Conservation (phyloP, 30 jellyfish, hydroid and myxozoan genomes). For the Kudoa iwatai region DNA sequence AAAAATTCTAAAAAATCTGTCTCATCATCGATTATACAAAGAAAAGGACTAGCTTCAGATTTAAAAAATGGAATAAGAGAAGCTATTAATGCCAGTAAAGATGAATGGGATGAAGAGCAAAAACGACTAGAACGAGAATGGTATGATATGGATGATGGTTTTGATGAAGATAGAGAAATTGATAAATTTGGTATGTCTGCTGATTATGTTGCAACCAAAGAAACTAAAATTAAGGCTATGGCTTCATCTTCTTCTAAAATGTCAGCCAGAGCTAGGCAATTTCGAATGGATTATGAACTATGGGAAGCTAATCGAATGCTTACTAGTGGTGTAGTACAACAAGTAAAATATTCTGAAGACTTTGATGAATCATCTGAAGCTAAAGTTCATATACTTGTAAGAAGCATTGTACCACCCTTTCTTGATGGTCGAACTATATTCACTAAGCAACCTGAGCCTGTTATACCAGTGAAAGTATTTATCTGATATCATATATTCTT, state of each 20-base stretch:
- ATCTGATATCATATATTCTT: too few relatives aligned
- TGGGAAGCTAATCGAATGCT: conserved; percentile 67
- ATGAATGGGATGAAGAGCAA: conserved; percentile 25
- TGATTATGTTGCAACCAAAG: conserved; percentile 65
- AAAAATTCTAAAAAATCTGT: too few relatives aligned
- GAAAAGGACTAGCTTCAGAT: too few relatives aligned
- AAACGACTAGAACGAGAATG: conserved; percentile 64
- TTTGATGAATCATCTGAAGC: conserved; percentile 94
- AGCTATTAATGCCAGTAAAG: conserved; percentile 4
- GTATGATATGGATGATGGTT: conserved; percentile 88
- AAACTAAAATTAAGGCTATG: conserved; percentile 30
- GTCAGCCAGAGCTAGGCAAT: conserved; percentile 89
- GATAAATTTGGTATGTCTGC: conserved; percentile 64
- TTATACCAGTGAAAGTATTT: conserved; percentile 44
- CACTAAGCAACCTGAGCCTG: conserved; percentile 91
- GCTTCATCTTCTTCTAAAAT: conserved; percentile 7
- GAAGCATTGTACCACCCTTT: conserved; percentile 80
- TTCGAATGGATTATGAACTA: conserved; percentile 62
- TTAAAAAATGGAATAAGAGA: too few relatives aligned
- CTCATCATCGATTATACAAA: too few relatives aligned
- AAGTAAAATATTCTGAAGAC: conserved; percentile 41
- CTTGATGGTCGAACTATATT: conserved; percentile 68
- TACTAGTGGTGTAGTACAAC: conserved; percentile 70
- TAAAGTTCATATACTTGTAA: conserved; percentile 65
- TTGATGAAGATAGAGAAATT: conserved; percentile 23